These are phyloP conservation scores for Aptenodytes patagonicus DNA, from an alignment of 2,113 vertebrate species.

Conservation along the genomic window DNA sequence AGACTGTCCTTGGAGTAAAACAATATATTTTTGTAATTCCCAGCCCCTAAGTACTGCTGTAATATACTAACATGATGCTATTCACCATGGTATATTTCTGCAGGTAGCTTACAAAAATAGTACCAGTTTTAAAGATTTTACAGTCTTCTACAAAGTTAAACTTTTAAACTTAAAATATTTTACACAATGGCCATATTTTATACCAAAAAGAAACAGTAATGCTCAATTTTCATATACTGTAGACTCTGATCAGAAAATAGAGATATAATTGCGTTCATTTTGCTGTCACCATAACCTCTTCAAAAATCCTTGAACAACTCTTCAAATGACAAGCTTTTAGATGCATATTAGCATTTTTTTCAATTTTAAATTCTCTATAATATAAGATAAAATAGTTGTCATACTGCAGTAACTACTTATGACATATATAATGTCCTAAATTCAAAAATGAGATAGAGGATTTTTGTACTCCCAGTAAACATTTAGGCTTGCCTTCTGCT, in stretches of 20 bases:
- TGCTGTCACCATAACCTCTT: slow-evolving; percentile 85
- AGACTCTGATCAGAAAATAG: slow-evolving; percentile 81
- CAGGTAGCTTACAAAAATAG: slow-evolving; percentile 50
- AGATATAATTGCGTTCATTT: slow-evolving; percentile 85
- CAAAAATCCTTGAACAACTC: slow-evolving; percentile 81
- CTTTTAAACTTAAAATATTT: slow-evolving; percentile 69
- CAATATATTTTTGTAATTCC: not conserved
- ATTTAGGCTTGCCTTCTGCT: slow-evolving; percentile 64
- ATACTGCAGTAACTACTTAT: slow-evolving; percentile 74
- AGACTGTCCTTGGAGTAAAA: not conserved
- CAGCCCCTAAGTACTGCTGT: not conserved
- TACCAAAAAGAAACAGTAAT: slow-evolving; percentile 67
- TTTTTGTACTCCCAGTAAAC: slow-evolving; percentile 72
- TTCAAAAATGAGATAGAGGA: slow-evolving; percentile 75
- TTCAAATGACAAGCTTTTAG: slow-evolving; percentile 86
- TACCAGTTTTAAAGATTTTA: slow-evolving; percentile 30
- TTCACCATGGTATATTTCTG: not conserved
- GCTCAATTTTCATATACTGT: slow-evolving; percentile 72
- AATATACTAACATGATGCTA: not conserved
- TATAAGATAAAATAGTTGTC: slow-evolving; percentile 79
- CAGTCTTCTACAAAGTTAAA: slow-evolving; percentile 56
- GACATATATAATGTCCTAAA: slow-evolving; percentile 80
- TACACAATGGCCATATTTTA: slow-evolving; percentile 67
- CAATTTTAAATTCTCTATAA: slow-evolving; percentile 79
- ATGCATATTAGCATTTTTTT: slow-evolving; percentile 84